Conservation (phyloP, 2,888 invertebrate species). For the Nemotelus nigrinus region DNA sequence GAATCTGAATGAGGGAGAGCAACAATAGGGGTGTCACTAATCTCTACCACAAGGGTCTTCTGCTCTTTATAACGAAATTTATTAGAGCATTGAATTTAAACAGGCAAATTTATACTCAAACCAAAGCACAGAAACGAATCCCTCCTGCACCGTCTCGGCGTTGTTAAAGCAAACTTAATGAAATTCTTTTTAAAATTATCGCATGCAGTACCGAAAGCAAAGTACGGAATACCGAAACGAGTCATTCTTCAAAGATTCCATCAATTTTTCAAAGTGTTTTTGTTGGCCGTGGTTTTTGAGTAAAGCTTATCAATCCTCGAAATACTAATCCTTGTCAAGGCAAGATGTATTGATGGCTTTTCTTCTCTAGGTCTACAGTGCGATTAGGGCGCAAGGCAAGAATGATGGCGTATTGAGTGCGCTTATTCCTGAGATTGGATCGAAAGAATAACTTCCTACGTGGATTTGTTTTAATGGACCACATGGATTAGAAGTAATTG, state of each 20-base stretch:
- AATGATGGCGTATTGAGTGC: not conserved
- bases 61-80: conserved; percentile 38
- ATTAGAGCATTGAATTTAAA: conserved; percentile 24
- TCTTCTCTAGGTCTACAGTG: not conserved
- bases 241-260: conserved; percentile 16
- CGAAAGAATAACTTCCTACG: not conserved
- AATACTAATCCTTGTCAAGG: conserved; percentile 44
- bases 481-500: conserved; percentile 26
- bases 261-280: conserved; percentile 40
- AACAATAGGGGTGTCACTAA: conserved; percentile 37
- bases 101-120: conserved; percentile 5
- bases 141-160: not conserved
- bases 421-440: not conserved
- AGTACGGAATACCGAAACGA: conserved; percentile 20
- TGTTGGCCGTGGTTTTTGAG: conserved; percentile 20
- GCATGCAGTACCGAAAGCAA: not conserved
- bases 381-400: not conserved
- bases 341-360: conserved; percentile 48
- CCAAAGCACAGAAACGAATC: not conserved
- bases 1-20: conserved; percentile 5
- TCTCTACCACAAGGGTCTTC: conserved; percentile 37
- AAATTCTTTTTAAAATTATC: conserved; percentile 30
- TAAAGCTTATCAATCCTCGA: conserved; percentile 28
- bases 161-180: conserved; percentile 25
- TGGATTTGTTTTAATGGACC: conserved; percentile 29